phyloP scores from a whole-genome alignment of 2,797 vertebrate genomes.

The Rhinatrema bivittatum region DNA sequence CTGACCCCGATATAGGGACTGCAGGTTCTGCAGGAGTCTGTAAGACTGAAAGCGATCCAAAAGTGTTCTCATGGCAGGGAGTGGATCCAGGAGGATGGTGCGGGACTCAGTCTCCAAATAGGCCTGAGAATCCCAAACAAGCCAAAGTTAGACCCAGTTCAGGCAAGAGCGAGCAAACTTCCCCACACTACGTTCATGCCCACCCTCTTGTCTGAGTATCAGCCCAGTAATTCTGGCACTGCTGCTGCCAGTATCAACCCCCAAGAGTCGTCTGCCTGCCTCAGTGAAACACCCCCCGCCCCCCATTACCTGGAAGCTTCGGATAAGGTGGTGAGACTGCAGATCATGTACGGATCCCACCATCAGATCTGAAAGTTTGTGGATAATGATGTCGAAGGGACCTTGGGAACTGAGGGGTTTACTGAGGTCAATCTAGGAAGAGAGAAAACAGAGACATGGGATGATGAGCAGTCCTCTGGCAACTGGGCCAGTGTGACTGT shows the following conservation, averaged over 20 bases:
- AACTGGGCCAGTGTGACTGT: too few relatives aligned
- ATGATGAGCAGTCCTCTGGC: neutral
- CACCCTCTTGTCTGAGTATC: too few relatives aligned
- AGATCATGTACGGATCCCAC: slow-evolving; percentile 55
- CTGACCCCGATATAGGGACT: slow-evolving; percentile 47
- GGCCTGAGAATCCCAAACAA: slow-evolving; percentile 25
- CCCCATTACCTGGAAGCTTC: slow-evolving; percentile 48
- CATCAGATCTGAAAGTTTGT: slow-evolving; percentile 66
- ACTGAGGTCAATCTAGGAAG: slow-evolving; percentile 52
- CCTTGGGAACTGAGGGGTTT: slow-evolving; percentile 53
- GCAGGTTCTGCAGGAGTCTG: slow-evolving; percentile 54
- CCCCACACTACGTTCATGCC: neutral
- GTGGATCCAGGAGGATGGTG: slow-evolving; percentile 57
- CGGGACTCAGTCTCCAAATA: slow-evolving; percentile 47
- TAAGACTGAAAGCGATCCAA: slow-evolving; percentile 61
- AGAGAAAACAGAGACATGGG: neutral
- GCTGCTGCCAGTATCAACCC: too few relatives aligned
- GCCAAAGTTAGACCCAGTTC: too few relatives aligned
- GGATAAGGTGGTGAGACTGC: slow-evolving; percentile 50
- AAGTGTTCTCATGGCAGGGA: slow-evolving; percentile 54
- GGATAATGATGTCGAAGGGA: slow-evolving; percentile 59
- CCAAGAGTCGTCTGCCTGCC: neutral
- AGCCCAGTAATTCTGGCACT: too few relatives aligned
- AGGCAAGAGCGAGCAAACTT: too few relatives aligned
- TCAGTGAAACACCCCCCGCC: neutral